phyloP scores from a whole-genome alignment of 1,140 invertebrate species.

The Tetramorium parvispinum region DNA sequence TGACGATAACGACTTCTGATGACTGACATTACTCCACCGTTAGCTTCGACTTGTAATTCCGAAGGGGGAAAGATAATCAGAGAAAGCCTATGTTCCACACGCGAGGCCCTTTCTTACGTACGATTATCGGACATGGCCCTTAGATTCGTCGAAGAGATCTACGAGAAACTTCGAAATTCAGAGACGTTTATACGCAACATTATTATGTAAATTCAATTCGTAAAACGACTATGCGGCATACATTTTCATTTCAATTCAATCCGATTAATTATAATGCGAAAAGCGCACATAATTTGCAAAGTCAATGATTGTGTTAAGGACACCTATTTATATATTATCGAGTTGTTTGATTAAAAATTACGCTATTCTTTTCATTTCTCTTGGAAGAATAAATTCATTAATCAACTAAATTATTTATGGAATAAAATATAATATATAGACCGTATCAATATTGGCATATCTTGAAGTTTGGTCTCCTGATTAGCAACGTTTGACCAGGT shows the following conservation, averaged over 20 bases:
- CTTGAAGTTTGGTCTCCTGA: conserved; percentile 66
- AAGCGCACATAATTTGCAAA: neutral
- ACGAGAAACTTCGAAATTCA: neutral
- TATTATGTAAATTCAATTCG: conserved; percentile 1
- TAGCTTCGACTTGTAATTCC: conserved; percentile 9
- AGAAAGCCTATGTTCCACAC: neutral
- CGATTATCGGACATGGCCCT: neutral
- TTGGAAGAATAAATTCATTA: neutral
- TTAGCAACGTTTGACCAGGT: conserved; percentile 56
- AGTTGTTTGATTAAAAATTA: neutral
- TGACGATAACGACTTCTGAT: conserved; percentile 34
- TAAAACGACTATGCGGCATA: neutral
- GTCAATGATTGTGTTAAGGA: neutral
- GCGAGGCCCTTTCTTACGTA: neutral
- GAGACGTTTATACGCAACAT: neutral
- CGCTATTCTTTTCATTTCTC: neutral
- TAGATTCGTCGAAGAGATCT: neutral
- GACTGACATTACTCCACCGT: neutral
- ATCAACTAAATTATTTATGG: neutral
- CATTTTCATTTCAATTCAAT: neutral
- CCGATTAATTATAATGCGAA: conserved; percentile 4
- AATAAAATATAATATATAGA: conserved; percentile 20
- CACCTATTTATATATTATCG: neutral
- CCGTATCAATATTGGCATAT: conserved; percentile 41
- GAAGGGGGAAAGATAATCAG: conserved; percentile 1